Conservation (phyloP, 1,140 invertebrate genomes). For the Anagrus nilaparvatae region DNA sequence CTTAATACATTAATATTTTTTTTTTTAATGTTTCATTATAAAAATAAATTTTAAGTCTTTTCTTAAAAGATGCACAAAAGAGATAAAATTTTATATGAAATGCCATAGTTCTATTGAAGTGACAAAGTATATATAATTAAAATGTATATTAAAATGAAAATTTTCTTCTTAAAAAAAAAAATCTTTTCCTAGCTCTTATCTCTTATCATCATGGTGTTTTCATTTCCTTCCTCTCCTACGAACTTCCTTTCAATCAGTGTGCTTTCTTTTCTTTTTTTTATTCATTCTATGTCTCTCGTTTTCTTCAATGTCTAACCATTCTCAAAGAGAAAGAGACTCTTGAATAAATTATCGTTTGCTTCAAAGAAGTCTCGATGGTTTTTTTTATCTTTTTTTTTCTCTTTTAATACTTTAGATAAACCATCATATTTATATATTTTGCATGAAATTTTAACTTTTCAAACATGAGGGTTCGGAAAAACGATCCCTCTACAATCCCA, state of each 20-base stretch:
- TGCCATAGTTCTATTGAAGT: too few relatives aligned
- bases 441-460: not conserved
- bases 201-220: not conserved
- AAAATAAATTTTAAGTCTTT: too few relatives aligned
- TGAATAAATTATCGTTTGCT: conserved; percentile 5
- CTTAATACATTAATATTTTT: too few relatives aligned
- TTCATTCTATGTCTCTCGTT: conserved; percentile 1
- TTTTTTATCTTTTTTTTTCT: not conserved
- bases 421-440: not conserved
- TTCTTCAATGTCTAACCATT: not conserved
- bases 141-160: conserved; percentile 4
- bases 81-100: too few relatives aligned
- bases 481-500: conserved; percentile 8
- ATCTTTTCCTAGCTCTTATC: conserved; percentile 16
- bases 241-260: conserved; percentile 8
- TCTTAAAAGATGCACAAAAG: too few relatives aligned
- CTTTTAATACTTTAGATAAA: not conserved
- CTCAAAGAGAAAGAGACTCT: not conserved
- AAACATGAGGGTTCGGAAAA: not conserved
- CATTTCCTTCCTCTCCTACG: not conserved
- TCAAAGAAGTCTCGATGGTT: not conserved
- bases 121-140: too few relatives aligned
- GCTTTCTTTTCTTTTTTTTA: conserved; percentile 2
- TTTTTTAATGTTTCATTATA: too few relatives aligned
- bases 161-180: conserved; percentile 26